These are phyloP conservation scores for Centruroides sculpturatus DNA, from an alignment of 1,140 invertebrate species.

Conservation along the genomic window DNA sequence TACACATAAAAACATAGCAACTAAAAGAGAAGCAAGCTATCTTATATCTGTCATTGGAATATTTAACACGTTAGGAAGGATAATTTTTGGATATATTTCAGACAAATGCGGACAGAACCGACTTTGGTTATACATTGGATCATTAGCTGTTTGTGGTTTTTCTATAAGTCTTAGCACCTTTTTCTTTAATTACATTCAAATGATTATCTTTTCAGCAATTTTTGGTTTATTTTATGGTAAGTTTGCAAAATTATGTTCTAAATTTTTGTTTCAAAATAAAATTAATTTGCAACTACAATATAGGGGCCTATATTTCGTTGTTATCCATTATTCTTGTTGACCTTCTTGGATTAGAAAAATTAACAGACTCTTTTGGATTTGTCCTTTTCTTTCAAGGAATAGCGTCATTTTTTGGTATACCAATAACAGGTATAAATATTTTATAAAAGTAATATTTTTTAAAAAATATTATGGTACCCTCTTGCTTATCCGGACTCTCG, in stretches of 20 bases:
- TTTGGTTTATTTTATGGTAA: slow-evolving; percentile 68
- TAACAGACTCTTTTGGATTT: slow-evolving; percentile 34
- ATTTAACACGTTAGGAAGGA: slow-evolving; percentile 72
- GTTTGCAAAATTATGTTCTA: background rate
- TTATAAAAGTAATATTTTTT: too few relatives aligned
- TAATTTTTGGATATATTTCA: slow-evolving; percentile 65
- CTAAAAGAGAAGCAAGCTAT: slow-evolving; percentile 40
- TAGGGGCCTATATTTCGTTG: slow-evolving; percentile 34
- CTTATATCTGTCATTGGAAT: slow-evolving; percentile 63
- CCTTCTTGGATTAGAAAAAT: slow-evolving; percentile 26
- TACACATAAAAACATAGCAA: slow-evolving; percentile 38
- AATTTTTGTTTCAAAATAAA: too few relatives aligned
- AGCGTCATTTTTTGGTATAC: slow-evolving; percentile 30
- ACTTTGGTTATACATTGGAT: slow-evolving; percentile 71
- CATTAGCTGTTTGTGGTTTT: slow-evolving; percentile 53
- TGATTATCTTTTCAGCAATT: slow-evolving; percentile 56
- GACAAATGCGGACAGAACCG: slow-evolving; percentile 82
- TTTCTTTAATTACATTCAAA: slow-evolving; percentile 47
- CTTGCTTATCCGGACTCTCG: too few relatives aligned
- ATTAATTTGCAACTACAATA: background rate
- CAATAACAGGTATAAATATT: slow-evolving; percentile 23
- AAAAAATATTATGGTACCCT: too few relatives aligned
- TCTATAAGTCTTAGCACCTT: slow-evolving; percentile 56
- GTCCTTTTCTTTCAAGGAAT: slow-evolving; percentile 32
- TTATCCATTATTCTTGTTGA: slow-evolving; percentile 29